These are phyloP conservation scores for Spodoptera picta DNA, from an alignment of 2,888 invertebrate genomes.

Conservation along the genomic window DNA sequence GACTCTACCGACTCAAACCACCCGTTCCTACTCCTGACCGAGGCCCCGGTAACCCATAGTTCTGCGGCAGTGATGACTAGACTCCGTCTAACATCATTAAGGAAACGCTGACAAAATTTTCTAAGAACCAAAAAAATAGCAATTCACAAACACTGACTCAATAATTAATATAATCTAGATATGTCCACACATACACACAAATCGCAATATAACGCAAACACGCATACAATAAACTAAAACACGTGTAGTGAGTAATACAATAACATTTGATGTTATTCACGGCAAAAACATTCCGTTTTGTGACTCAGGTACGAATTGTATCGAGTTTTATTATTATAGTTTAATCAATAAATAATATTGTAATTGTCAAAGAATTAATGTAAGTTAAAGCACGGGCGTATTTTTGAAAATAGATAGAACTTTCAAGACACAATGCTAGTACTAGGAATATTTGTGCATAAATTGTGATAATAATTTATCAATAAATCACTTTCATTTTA, in stretches of 20 bases:
- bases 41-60: too few relatives aligned
- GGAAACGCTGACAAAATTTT: too few relatives aligned
- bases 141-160: constrained; percentile 1
- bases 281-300: constrained; percentile 41
- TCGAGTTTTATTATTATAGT: constrained; percentile 23
- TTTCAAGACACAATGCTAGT: too few relatives aligned
- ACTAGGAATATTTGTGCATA: too few relatives aligned
- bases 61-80: too few relatives aligned
- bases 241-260: constrained; percentile 48
- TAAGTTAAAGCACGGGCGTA: constrained; percentile 7
- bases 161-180: constrained; percentile 28
- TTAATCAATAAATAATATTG: constrained; percentile 10
- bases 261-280: constrained; percentile 44
- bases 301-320: constrained; percentile 55
- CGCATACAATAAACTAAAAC: constrained; percentile 36
- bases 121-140: too few relatives aligned
- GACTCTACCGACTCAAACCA: too few relatives aligned
- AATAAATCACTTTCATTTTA: constrained; percentile 3
- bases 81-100: too few relatives aligned
- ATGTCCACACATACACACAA: constrained; percentile 43
- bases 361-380: constrained; percentile 22
- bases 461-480: too few relatives aligned
- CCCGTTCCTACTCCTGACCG: too few relatives aligned
- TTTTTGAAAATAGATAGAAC: background rate
- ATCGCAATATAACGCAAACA: constrained; percentile 44